Evolutionary conservation across 2,113 vertebrate genomes (phyloP), one percentile per base, ranked within the genome.

Genomic region (Corythoichthys intestinalis): DNA sequence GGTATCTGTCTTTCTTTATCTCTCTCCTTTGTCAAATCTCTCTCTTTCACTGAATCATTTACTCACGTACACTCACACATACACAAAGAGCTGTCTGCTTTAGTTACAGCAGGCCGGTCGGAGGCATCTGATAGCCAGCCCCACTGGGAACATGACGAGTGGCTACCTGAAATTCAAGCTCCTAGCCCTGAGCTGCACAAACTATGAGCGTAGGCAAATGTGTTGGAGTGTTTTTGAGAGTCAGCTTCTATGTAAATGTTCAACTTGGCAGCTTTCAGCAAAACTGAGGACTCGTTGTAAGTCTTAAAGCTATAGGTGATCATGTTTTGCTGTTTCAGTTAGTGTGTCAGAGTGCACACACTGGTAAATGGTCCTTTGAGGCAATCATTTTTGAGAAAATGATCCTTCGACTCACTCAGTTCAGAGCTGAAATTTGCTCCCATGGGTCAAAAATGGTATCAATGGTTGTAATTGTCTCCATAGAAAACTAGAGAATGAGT

Each of bases 91-190:
- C 41, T 58, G 69, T 20, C 76, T 66, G 63, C 80, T 88, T 84
- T 84, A 87, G 84, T 89, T 90, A 88, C 86, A 86, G 82, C 71
- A 75, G 77, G 74, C 70, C 72, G 66, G 69, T 80, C 76, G 71
- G 74, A 87, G 84, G 82, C 86, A 88, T 88, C 86, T 87, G 89
- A 90, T 88, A 88, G 81, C 63, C 28, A 1, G n/a, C 46, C 62
- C 87, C 66, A 75, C 65, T 28, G 86, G 77, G 89, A 78, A 20
- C 2, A 47, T 47, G 81, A 78, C 81, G 52, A 85, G 79, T 69
- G 81, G 67, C 83, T 81, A 81, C 78, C 76, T 87, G 85, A 85
- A 90, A 90, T 66, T 47, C 67, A 79, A 88, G 65, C 78, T 72
- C 66, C 64, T 38, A 75, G 56, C 73, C 50, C 54, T 63, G 71